phyloP scores from a whole-genome alignment of 2,113 vertebrate genomes.

The Gymnorhina tibicen region DNA sequence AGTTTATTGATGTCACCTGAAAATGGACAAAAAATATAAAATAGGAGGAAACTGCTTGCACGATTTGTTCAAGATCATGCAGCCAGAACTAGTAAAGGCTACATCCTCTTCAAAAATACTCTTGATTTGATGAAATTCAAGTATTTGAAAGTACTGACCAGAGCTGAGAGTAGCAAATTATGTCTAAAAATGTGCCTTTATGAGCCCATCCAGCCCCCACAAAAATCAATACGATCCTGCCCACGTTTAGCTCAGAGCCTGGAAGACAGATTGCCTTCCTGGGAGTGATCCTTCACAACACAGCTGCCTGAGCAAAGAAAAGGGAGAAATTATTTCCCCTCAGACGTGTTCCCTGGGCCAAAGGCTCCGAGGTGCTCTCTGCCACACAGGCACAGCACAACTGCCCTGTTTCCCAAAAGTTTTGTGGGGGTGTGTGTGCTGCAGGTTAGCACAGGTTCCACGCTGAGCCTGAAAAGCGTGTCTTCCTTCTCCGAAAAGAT shows the following conservation, averaged over 20 bases:
- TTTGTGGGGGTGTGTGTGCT: not conserved
- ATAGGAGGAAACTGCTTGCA: rapidly evolving
- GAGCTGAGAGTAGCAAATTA: not conserved
- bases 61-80: not conserved
- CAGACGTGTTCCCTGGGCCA: not conserved
- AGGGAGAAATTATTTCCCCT: not conserved
- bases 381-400: not conserved
- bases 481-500: not conserved
- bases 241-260: not conserved
- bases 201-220: not conserved
- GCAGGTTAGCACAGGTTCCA: not conserved
- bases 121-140: not conserved
- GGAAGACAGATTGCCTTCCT: not conserved
- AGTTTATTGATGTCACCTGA: not conserved
- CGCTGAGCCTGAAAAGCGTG: not conserved
- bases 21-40: not conserved
- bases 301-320: not conserved
- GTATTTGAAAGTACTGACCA: not conserved
- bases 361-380: not conserved
- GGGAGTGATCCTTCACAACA: not conserved
- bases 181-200: not conserved
- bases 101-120: not conserved
- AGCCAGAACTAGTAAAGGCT: not conserved
- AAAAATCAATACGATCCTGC: not conserved
- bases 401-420: not conserved